phyloP scores from a whole-genome alignment of 2,797 vertebrate genomes.

The Naso thynnoides region DNA sequence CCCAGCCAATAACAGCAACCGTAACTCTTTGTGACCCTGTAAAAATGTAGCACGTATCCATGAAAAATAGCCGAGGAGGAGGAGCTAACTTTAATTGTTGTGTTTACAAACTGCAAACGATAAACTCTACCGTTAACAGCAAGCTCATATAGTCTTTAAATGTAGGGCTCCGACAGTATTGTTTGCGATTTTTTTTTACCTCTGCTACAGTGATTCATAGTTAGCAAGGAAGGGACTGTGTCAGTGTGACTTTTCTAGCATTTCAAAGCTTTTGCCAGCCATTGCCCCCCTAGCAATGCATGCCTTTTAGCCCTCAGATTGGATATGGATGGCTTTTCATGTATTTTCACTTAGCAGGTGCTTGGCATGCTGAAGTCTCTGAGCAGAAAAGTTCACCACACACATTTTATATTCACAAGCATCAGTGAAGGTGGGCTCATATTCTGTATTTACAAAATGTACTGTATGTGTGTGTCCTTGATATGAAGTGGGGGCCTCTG shows the following conservation, averaged over 20 bases:
- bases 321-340: slow-evolving; percentile 66
- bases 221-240: slow-evolving; percentile 36
- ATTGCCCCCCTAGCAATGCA: slow-evolving; percentile 46
- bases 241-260: slow-evolving; percentile 55
- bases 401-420: slow-evolving; percentile 39
- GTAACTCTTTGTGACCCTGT: too few species aligned
- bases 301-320: slow-evolving; percentile 67
- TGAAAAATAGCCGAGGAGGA: too few species aligned
- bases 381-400: slow-evolving; percentile 49
- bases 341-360: slow-evolving; percentile 64
- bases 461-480: slow-evolving; percentile 45
- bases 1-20: too few species aligned
- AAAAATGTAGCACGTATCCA: too few species aligned
- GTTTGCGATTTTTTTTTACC: slow-evolving; percentile 29
- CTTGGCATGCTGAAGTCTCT: slow-evolving; percentile 41
- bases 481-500: slow-evolving; percentile 44
- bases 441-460: slow-evolving; percentile 47
- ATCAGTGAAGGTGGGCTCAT: slow-evolving; percentile 37
- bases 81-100: too few species aligned
- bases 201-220: slow-evolving; percentile 20
- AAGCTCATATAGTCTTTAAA: slow-evolving; percentile 15
- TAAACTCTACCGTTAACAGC: background rate
- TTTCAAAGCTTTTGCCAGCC: slow-evolving; percentile 56
- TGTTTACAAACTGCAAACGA: too few species aligned
- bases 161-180: background rate